Evolutionary conservation across 2,888 invertebrate genomes (phyloP).

Genomic region (Campopleginae sp.): DNA sequence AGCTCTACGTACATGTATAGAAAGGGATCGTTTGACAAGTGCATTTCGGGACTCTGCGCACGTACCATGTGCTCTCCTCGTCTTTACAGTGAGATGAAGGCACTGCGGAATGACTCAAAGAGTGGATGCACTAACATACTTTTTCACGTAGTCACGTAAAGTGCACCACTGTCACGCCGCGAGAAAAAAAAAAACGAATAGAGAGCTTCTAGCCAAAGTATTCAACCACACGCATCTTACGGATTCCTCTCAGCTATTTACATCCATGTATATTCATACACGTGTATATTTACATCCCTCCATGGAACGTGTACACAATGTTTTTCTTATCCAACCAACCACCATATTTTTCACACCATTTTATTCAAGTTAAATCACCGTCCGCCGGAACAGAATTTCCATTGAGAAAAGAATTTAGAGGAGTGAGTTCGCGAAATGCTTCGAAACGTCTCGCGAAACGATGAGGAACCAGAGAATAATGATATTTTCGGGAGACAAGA

Average conservation of each 20-base stretch:
- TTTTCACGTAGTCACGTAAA: conserved; percentile 69
- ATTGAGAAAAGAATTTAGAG: too few relatives aligned
- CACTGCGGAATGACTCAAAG: conserved; percentile 58
- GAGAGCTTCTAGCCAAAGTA: conserved; percentile 41
- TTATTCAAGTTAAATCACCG: background rate
- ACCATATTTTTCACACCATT: background rate
- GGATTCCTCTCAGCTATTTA: conserved; percentile 24
- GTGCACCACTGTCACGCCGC: conserved; percentile 53
- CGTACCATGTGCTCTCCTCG: conserved; percentile 64
- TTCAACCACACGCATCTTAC: conserved; percentile 43
- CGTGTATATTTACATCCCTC: background rate
- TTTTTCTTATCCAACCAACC: background rate
- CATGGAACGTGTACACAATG: background rate
- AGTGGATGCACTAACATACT: conserved; percentile 64
- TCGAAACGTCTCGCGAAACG: too few relatives aligned
- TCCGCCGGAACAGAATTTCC: too few relatives aligned
- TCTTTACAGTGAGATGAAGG: conserved; percentile 42
- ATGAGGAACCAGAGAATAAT: too few relatives aligned
- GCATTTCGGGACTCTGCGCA: conserved; percentile 69
- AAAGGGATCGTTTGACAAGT: conserved; percentile 67
- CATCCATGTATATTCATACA: too few relatives aligned
- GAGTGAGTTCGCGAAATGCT: too few relatives aligned
- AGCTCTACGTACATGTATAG: conserved; percentile 45
- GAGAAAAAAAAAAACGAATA: conserved; percentile 14
- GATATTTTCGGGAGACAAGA: too few relatives aligned